Evolutionary conservation across 2,797 vertebrate genomes (phyloP).

Genomic region (Balearica regulorum): DNA sequence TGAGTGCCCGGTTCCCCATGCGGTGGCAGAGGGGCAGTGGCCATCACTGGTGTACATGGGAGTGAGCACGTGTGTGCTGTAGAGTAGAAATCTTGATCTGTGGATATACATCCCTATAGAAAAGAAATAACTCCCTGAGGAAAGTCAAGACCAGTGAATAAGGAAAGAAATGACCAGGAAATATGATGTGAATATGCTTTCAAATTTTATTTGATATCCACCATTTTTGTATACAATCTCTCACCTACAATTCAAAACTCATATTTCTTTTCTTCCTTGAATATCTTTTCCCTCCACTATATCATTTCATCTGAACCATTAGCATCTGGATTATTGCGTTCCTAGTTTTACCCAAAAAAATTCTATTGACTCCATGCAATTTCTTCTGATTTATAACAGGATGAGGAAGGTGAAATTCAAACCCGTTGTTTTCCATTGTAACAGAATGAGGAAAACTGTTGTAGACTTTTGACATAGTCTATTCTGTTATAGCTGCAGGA

Average conservation of each 20-base stretch:
- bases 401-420: neutral
- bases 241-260: neutral
- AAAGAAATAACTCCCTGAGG: neutral
- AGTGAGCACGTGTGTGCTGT: neutral
- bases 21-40: neutral
- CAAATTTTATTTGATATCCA: neutral
- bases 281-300: neutral
- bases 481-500: neutral
- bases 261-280: neutral
- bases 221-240: neutral
- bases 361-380: neutral
- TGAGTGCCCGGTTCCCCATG: accelerated
- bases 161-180: neutral
- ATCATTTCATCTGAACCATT: neutral
- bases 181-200: neutral
- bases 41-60: too few relatives aligned
- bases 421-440: neutral
- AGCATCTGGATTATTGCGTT: neutral
- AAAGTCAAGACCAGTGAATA: neutral
- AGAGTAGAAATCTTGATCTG: neutral
- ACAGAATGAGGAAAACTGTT: neutral
- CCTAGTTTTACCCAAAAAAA: neutral
- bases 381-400: neutral
- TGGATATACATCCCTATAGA: neutral
- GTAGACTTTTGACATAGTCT: neutral